Conservation (phyloP, 2,888 invertebrate species). For the Tetramorium bicarinatum region DNA sequence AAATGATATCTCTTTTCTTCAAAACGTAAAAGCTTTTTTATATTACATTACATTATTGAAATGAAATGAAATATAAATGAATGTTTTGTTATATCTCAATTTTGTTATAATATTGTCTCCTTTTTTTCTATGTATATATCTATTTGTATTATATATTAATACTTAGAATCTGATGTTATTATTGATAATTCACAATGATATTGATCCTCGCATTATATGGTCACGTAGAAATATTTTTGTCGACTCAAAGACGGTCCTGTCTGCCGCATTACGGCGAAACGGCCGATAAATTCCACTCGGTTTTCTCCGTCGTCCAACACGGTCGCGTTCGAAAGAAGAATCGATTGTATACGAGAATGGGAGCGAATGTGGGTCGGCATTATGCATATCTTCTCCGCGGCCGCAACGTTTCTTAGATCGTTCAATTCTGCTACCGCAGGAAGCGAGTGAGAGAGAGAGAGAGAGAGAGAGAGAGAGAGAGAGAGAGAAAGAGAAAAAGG, state of each 20-base stretch:
- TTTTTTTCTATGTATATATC: neutral
- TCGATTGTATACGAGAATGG: conserved; percentile 50
- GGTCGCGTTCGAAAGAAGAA: conserved; percentile 42
- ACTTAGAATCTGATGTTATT: neutral
- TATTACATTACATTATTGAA: neutral
- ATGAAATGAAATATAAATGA: neutral
- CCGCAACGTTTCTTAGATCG: conserved; percentile 26
- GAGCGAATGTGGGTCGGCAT: conserved; percentile 43
- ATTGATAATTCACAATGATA: neutral
- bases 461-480: conserved; percentile 12
- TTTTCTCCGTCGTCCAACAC: conserved; percentile 10
- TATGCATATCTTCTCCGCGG: conserved; percentile 42
- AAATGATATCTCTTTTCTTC: neutral
- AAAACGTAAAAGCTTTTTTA: neutral
- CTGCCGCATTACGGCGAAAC: conserved; percentile 20
- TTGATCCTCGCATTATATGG: neutral
- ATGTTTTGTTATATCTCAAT: neutral
- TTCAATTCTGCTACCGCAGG: conserved; percentile 25
- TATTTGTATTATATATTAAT: neutral
- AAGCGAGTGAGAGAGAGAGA: neutral
- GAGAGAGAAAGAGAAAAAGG: neutral
- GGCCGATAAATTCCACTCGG: conserved; percentile 34
- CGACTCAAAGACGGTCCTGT: conserved; percentile 12
- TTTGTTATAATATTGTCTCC: neutral
- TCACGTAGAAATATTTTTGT: conserved; percentile 3